Conservation (phyloP, 1,140 invertebrate species). For the Ceratosolen solmsi region DNA sequence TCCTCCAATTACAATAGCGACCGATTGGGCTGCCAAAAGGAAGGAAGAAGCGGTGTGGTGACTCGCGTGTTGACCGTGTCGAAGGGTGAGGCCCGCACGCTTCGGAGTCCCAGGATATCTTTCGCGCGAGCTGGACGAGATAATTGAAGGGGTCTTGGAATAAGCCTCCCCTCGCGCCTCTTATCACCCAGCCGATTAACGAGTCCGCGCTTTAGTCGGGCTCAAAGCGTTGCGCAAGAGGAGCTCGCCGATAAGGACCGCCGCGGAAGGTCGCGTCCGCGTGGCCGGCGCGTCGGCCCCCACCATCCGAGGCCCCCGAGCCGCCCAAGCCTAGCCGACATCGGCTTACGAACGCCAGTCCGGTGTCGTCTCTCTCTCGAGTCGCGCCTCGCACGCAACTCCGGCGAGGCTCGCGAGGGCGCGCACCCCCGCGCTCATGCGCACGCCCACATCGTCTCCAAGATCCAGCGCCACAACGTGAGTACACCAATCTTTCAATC, state of each 20-base stretch:
- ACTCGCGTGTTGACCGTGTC: no score
- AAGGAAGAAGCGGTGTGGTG: no score
- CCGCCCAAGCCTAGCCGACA: not conserved
- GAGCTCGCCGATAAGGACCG: not conserved
- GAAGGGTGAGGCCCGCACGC: no score
- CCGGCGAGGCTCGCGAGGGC: not conserved
- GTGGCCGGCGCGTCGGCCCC: slow-evolving; percentile 19
- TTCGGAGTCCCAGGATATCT: no score
- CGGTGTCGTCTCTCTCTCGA: not conserved
- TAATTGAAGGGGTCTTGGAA: no score
- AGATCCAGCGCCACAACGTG: not conserved
- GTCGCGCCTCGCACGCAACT: not conserved
- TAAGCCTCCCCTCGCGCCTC: no score
- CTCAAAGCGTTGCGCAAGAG: not conserved
- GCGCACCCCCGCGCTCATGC: not conserved
- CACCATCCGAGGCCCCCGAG: not conserved
- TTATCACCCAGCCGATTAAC: no score
- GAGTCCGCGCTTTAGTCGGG: no score
- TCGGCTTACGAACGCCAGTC: slow-evolving; percentile 2
- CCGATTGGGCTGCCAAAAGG: no score
- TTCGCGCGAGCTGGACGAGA: no score
- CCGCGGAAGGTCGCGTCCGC: slow-evolving; percentile 17
- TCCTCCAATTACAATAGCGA: no score
- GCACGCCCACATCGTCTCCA: slow-evolving; percentile 2
- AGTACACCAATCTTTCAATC: no score